Conservation (phyloP, 2,888 invertebrate genomes). For the Mechanitis mazaeus region DNA sequence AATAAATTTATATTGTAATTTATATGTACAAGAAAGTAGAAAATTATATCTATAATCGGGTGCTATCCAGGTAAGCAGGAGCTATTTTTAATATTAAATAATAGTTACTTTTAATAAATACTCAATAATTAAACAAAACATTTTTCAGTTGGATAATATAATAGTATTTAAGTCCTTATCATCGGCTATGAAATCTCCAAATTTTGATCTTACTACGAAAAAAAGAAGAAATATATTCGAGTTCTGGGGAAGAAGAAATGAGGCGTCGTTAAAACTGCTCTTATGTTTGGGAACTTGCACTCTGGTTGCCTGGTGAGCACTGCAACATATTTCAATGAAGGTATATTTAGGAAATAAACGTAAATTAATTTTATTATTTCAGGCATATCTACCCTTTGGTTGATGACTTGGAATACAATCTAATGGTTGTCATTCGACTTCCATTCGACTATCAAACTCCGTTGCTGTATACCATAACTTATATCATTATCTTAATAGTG, state of each 20-base stretch:
- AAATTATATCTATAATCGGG: no score
- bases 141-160: slow-evolving; percentile 40
- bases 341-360: slow-evolving; percentile 3
- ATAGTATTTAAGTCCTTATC: slow-evolving; percentile 48
- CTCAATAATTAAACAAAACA: not conserved
- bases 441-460: slow-evolving; percentile 47
- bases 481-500: slow-evolving; percentile 39
- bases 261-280: slow-evolving; percentile 47
- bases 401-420: slow-evolving; percentile 59
- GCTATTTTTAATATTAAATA: no score
- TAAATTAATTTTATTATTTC: slow-evolving; percentile 26
- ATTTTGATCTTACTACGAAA: slow-evolving; percentile 52
- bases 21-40: not conserved
- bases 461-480: slow-evolving; percentile 40
- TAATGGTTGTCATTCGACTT: slow-evolving; percentile 46
- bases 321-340: not conserved
- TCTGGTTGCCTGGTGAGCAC: slow-evolving; percentile 49
- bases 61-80: no score
- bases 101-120: no score
- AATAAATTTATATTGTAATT: not conserved
- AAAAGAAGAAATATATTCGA: slow-evolving; percentile 43
- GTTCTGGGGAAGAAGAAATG: slow-evolving; percentile 47
- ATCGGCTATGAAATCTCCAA: slow-evolving; percentile 50
- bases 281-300: slow-evolving; percentile 52
- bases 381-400: slow-evolving; percentile 56